phyloP scores from a whole-genome alignment of 2,888 invertebrate genomes.

The Spisula subtruncata region DNA sequence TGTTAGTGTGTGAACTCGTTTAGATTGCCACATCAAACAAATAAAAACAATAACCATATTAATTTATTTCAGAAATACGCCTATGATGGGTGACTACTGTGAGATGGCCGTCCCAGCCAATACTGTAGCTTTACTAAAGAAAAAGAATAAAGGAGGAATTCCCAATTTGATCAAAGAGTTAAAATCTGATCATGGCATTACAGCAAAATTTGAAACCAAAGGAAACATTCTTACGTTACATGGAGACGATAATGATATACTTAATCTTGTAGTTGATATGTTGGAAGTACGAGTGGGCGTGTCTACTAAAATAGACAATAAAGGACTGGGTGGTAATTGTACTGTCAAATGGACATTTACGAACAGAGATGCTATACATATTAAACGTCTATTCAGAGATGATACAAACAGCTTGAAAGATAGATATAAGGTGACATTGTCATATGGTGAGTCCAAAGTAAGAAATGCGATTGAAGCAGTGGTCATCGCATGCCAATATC shows the following conservation, averaged over 20 bases:
- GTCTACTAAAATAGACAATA: background rate
- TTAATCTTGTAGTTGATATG: slow-evolving; percentile 40
- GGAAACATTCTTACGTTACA: slow-evolving; percentile 7
- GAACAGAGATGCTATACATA: background rate
- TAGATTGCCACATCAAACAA: too few relatives aligned
- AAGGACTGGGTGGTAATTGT: background rate
- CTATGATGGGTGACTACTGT: background rate
- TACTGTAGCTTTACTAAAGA: slow-evolving; percentile 32
- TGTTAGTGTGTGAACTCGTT: too few relatives aligned
- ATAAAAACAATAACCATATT: too few relatives aligned
- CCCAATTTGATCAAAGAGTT: slow-evolving; percentile 39
- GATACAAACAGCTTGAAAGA: background rate
- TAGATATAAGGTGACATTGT: background rate
- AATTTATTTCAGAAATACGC: background rate
- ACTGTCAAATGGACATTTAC: slow-evolving; percentile 33
- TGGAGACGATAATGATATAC: slow-evolving; percentile 23
- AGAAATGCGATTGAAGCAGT: background rate
- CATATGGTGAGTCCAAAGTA: background rate
- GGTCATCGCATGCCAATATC: background rate
- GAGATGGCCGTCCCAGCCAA: background rate
- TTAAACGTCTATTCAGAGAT: background rate
- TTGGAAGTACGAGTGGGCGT: background rate
- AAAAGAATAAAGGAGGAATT: slow-evolving; percentile 38
- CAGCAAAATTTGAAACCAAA: slow-evolving; percentile 25
- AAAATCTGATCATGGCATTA: slow-evolving; percentile 1